Base-by-base conservation (phyloP, 2,113 vertebrate species). In the Nibea coibor region DNA sequence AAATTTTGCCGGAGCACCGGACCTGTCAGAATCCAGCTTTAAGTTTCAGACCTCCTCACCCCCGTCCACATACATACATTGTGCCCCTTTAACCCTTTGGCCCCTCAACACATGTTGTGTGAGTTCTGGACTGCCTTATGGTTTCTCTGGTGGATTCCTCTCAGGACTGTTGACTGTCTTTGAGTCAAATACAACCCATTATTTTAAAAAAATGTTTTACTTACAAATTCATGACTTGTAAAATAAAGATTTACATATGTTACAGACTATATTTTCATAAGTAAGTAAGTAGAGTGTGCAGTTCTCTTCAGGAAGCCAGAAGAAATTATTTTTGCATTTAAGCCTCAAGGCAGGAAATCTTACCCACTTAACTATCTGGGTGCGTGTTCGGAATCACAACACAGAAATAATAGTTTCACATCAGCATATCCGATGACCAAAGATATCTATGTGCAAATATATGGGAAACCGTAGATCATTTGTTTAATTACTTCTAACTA, bases 31-130 rank as follows among this genome's bases (percentile, higher is more conserved):
- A 31, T 31, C 31, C 31, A 39, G 8, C 35, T 7, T 39, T 12
- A 47, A 47, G 39, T 9, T 2, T 65, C 12, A 31, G n/a, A 53
- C 9, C 15, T 26, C 10, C 51, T 3, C 14, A 12, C 3, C 31
- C 42, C 53, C 20, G 14, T 22, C 19, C 26, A 14, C 22, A 53
- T 26, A 16, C 3, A 8, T n/a, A 50, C 48, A 63, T 22, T 53
- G 11, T 47, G 20, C 10, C 57, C n/a, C 3, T 45, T 39, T 45
- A 56, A 77, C 72, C 51, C 26, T 57, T 35, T 65, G 53, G 20
- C 59, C 66, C 31, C 35, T 62, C 10, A 28, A 10, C 48, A 71
- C 58, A 47, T 64, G 58, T 57, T 57, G 43, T 39, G 35, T 39
- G 10, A 47, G 6, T 31, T 4, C 1, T n/a, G 4, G 15, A 24